Conservation (phyloP, 2,888 invertebrate species). For the Siphonodentalium dalli region DNA sequence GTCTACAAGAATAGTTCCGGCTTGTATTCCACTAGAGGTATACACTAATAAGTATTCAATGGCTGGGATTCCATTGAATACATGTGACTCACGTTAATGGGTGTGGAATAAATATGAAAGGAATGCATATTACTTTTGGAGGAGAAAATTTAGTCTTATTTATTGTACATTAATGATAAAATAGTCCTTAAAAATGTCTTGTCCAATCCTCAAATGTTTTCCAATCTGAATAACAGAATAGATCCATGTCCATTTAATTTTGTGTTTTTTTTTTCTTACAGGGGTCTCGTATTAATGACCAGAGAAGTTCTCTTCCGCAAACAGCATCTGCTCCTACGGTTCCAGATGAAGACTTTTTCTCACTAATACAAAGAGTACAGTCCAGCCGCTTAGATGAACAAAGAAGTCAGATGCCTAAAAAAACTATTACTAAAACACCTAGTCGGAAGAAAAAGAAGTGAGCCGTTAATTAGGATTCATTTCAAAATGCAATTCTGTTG, state of each 20-base stretch:
- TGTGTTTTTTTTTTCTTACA: conserved; percentile 52
- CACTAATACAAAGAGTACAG: conserved; percentile 72
- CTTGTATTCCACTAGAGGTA: too few relatives aligned
- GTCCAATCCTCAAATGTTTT: too few relatives aligned
- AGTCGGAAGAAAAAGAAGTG: conserved; percentile 51
- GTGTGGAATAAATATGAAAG: too few relatives aligned
- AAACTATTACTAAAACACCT: conserved; percentile 24
- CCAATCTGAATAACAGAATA: too few relatives aligned
- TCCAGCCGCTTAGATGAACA: conserved; percentile 87
- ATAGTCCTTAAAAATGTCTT: too few relatives aligned
- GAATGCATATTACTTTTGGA: too few relatives aligned
- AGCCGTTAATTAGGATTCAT: not conserved
- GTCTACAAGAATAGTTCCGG: too few relatives aligned
- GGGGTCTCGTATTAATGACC: conserved; percentile 89
- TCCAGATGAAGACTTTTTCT: conserved; percentile 95
- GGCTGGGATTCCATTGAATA: too few relatives aligned
- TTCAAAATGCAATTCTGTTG: not conserved
- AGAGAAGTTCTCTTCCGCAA: conserved; percentile 82
- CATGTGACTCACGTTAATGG: too few relatives aligned
- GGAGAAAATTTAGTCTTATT: too few relatives aligned
- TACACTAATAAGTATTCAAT: too few relatives aligned
- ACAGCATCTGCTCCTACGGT: conserved; percentile 75
- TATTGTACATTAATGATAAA: too few relatives aligned
- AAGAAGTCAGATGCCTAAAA: conserved; percentile 72
- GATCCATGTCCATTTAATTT: not conserved